Evolutionary conservation across 2,113 vertebrate species (phyloP), one percentile per base, ranked within the genome.

Genomic region (Phylloscopus trochiloides): DNA sequence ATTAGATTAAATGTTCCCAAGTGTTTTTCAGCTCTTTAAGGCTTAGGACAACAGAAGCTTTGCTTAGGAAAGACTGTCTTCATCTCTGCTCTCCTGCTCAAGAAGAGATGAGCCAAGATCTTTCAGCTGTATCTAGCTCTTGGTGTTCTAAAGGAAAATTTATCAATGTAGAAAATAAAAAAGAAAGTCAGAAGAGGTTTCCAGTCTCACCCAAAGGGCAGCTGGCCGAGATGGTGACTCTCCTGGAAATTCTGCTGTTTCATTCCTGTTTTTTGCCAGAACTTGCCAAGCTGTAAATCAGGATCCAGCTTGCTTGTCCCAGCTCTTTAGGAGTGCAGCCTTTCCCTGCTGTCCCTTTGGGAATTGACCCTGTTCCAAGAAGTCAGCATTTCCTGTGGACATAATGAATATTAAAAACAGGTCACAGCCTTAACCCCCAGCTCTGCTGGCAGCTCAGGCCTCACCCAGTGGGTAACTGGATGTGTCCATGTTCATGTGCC

Each of bases 391-490:
- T 90, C 66, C 61, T 75, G 0, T 62, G 47, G n/a, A 32, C 0
- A 1, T 47, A 21, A 17, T 32, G 28, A 48, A 17, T 70, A 42
- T 17, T 52, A 36, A n/a, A n/a, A 54, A 4, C 5, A 62, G 63
- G 55, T 71, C 51, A 22, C 47, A 67, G 55, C 12, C 1, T 1
- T 47, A 31, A 40, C 3, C 22, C 6, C 25, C 38, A 65, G 25
- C 67, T 72, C 34, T 10, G 19, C 34, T 88, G 15, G 58, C 51
- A 47, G 43, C 17, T 82, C 22, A 5, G 17, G 61, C 9, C 28
- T 8, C 9, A 0, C 2, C 50, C 50, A 43, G 4, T 38, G 48
- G 24, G 11, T 58, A 3, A 9, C n/a, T 34, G n/a, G 7, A 20
- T 51, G 32, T 1, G 13, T 32, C 31, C 52, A 4, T 63, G 38